Evolutionary conservation across 2,888 invertebrate genomes (phyloP).

Genomic region (Drosophila mimetica): DNA sequence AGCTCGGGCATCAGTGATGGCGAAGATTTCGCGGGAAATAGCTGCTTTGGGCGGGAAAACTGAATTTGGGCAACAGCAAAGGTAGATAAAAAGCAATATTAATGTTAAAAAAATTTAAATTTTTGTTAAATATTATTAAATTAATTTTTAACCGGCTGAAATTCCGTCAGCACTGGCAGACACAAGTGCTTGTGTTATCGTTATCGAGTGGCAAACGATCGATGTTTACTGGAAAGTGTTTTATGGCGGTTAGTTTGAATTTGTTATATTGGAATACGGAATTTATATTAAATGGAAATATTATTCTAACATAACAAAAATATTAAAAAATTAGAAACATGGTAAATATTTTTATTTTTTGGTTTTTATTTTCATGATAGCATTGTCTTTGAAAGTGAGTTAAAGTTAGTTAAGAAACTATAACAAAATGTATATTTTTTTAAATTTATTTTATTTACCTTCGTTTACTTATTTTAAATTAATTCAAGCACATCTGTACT

Average conservation of each 20-base stretch:
- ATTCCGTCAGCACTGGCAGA: background rate
- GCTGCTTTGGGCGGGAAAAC: background rate
- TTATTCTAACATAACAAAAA: background rate
- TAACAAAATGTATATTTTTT: no score
- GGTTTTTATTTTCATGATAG: no score
- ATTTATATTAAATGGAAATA: background rate
- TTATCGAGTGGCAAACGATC: background rate
- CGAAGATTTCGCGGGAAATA: background rate
- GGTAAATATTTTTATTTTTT: no score
- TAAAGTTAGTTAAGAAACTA: no score
- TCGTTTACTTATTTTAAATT: no score
- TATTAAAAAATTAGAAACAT: no score
- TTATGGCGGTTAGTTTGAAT: conserved; percentile 5
- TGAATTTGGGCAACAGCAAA: background rate
- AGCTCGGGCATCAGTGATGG: conserved; percentile 1
- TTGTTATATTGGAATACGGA: background rate
- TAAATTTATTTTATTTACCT: background rate
- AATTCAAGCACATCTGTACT: background rate
- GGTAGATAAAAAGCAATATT: background rate
- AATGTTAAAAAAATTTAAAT: no score
- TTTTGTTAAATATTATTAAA: no score
- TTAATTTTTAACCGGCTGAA: background rate
- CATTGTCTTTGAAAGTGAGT: no score
- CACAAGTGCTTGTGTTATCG: background rate
- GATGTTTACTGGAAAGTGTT: background rate